Evolutionary conservation across 2,113 vertebrate species (phyloP).

Genomic region (Phyllostomus discolor): DNA sequence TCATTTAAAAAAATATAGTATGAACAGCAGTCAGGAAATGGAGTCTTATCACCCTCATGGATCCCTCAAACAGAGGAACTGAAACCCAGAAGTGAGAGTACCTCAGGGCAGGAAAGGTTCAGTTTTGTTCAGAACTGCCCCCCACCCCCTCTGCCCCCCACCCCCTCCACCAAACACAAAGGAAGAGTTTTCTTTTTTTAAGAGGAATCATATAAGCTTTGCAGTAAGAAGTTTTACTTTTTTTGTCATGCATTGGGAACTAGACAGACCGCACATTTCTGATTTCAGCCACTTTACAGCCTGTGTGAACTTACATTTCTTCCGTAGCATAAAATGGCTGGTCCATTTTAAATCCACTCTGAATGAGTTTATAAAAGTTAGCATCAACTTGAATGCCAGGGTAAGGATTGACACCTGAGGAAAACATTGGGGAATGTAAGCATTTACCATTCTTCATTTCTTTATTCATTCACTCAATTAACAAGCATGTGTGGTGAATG

Average conservation of each 20-base stretch:
- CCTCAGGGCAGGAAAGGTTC: background rate
- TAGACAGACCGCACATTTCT: background rate
- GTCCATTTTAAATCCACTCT: conserved; percentile 95
- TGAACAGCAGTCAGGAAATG: background rate
- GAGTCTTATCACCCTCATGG: background rate
- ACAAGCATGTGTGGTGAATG: background rate
- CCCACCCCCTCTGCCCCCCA: too few relatives aligned
- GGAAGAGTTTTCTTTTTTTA: background rate
- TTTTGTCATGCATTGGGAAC: background rate
- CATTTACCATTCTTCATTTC: too few relatives aligned
- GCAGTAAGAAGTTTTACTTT: background rate
- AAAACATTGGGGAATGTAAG: background rate
- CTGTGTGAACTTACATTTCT: conserved; percentile 84
- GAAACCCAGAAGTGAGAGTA: background rate
- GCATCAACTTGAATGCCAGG: conserved; percentile 93
- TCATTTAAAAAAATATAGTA: background rate
- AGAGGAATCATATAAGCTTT: background rate
- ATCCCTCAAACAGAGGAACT: background rate
- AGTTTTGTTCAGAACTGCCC: background rate
- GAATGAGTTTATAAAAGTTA: conserved; percentile 92
- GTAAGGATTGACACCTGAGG: conserved; percentile 93
- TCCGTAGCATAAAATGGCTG: conserved; percentile 91
- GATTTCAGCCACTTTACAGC: background rate
- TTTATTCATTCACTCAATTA: background rate
- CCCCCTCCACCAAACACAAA: background rate